These are phyloP conservation scores for Eudasyphora cyanicolor DNA, from an alignment of 2,888 invertebrate genomes.

Conservation along the genomic window DNA sequence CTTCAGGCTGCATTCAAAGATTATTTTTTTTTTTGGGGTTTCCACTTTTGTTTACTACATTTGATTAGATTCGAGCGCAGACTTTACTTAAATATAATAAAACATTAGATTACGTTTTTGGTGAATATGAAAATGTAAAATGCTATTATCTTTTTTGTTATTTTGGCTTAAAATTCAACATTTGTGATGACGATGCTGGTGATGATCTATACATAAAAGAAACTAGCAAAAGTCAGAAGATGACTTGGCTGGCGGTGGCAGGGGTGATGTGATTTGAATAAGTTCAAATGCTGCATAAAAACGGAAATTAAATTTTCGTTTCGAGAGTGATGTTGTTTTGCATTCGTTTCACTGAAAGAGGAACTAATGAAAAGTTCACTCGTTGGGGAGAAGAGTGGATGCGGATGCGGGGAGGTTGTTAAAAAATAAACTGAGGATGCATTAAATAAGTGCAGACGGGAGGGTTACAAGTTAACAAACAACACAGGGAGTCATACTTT, in stretches of 20 bases:
- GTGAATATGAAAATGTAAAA: not conserved
- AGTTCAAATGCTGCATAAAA: slow-evolving; percentile 67
- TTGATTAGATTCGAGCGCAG: not conserved
- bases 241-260: slow-evolving; percentile 5
- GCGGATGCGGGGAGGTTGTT: slow-evolving; percentile 40
- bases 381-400: too few relatives aligned
- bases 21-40: not conserved
- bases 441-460: not conserved
- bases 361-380: slow-evolving; percentile 51
- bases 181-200: too few relatives aligned
- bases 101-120: not conserved
- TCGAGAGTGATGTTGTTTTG: slow-evolving; percentile 32
- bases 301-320: slow-evolving; percentile 68
- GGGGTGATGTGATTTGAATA: slow-evolving; percentile 64
- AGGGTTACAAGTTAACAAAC: slow-evolving; percentile 24
- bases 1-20: too few relatives aligned
- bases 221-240: slow-evolving; percentile 9
- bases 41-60: not conserved
- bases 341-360: slow-evolving; percentile 28
- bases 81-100: not conserved
- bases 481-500: slow-evolving; percentile 12
- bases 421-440: slow-evolving; percentile 33
- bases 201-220: slow-evolving; percentile 18
- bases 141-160: not conserved
- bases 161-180: not conserved